Evolutionary conservation across 2,888 invertebrate species (phyloP).

Genomic region (Agonopterix arenella): DNA sequence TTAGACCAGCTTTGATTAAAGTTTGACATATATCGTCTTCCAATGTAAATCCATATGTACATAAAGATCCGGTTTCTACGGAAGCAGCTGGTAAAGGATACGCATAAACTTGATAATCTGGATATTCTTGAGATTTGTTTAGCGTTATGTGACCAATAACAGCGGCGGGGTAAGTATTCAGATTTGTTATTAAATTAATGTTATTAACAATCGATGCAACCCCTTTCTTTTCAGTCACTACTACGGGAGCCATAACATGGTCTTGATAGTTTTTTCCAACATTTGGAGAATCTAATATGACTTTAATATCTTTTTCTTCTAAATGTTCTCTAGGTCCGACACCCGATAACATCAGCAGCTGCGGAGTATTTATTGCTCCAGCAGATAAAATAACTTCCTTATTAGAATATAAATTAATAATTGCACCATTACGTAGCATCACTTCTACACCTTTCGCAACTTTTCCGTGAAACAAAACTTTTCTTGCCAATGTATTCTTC

Average conservation of each 20-base stretch:
- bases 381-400: conserved; percentile 41
- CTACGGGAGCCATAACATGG: conserved; percentile 30
- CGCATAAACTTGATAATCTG: conserved; percentile 35
- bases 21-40: conserved; percentile 23
- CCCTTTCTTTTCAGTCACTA: conserved; percentile 24
- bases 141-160: conserved; percentile 31
- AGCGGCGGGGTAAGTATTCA: conserved; percentile 30
- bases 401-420: conserved; percentile 16
- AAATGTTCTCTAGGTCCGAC: conserved; percentile 37
- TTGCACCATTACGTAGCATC: conserved; percentile 11
- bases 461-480: conserved; percentile 23
- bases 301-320: conserved; percentile 22
- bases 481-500: conserved; percentile 29
- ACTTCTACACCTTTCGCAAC: conserved; percentile 31
- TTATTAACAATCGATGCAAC: conserved; percentile 16
- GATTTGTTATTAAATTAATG: conserved; percentile 18
- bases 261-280: conserved; percentile 44
- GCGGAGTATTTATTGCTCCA: conserved; percentile 39
- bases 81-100: conserved; percentile 20
- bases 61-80: conserved; percentile 18
- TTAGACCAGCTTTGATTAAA: conserved; percentile 15
- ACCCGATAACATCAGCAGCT: conserved; percentile 44
- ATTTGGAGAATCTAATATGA: conserved; percentile 24
- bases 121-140: conserved; percentile 28
- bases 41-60: conserved; percentile 20